Evolutionary conservation across 2,113 vertebrate genomes (phyloP), one percentile per base, ranked within the genome.

Genomic region (Pipra filicauda): DNA sequence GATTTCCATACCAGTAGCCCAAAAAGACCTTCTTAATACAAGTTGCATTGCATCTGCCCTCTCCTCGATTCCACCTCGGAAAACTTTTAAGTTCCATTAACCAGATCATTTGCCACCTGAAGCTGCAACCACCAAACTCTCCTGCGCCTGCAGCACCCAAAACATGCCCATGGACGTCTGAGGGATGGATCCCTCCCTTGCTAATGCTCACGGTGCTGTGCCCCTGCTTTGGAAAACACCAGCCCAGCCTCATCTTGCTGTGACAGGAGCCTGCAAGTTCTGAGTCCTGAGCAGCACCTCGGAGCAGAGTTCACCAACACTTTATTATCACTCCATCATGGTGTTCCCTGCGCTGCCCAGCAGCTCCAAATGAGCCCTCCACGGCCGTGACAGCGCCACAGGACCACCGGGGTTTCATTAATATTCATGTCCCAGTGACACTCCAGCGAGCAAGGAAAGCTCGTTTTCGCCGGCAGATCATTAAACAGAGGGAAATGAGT

Each of bases 381-480:
- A 37, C 1, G 23, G 54, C 89, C 0, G 0, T 88, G 96, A 97
- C 93, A 90, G 92, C 83, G 7, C 77, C 92, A 67, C 85, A 93
- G 82, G 95, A 94, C 91, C 92, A 59, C 78, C 4, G 65, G 96
- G 95, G 89, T 79, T 96, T 96, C 76, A 97, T 98, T 96, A 98
- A 98, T 98, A 98, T 97, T 98, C 96, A 97, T 96, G 93, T 89
- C 85, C 94, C 95, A 61, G 6, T 89, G 95, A 93, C 92, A 97
- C 93, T 93, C 54, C 3, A 85, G 81, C 94, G 87, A 93, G 94
- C 91, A 91, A 80, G 39, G 75, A 96, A 95, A 96, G 94, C 92
- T 96, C 87, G 55, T 96, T 96, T 97, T 76, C 75, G 72, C 81
- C 94, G 96, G 96, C 88, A 92, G 91, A 97, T 97, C 97, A 96